Evolutionary conservation across 2,113 vertebrate genomes (phyloP), one percentile per base, ranked within the genome.

Genomic region (Leucoraja erinaceus): DNA sequence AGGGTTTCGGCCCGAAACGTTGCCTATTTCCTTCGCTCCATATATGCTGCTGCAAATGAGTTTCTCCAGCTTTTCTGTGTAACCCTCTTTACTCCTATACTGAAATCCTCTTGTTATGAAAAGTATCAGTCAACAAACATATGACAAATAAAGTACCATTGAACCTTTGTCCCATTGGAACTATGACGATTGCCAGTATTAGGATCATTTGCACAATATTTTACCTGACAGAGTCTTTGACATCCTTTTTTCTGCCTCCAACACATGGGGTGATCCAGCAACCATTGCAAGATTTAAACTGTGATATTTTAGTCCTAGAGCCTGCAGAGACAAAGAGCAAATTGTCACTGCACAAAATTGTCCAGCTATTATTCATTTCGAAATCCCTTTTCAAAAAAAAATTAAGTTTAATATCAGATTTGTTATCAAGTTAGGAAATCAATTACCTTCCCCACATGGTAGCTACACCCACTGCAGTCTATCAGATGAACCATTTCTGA

Each of bases 361-460:
- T 10, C 9, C 1, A 28, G 22, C 22, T 83, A n/a, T 84, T 84
- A 84, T 56, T 61, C 28, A 28, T n/a, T 84, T 88, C 59, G 63
- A 47, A 88, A 3, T 88, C 59, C 14, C 18, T 88, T 88, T 77
- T 12, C 12, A 66, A 61, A 88, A 84, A 84, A 59, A 47, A n/a
- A 16, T 86, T 14, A 31, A n/a, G 5, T 31, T 63, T 88, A 25
- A 18, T 61, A 63, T 16, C 28, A 18, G 83, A n/a, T 31, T 88
- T 88, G 10, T n/a, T 86, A 86, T 86, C 22, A 14, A 11, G 56
- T 59, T 86, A n/a, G 11, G 56, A 86, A 86, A 86, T 86, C 83
- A 86, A 86, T 63, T 88, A 88, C 5, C 16, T 88, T 88, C 56
- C 28, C 61, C n/a, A 88, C n/a, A 88, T 88, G n/a, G 28, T 14